These are phyloP conservation scores for Orthonyx spaldingii DNA, from an alignment of 2,113 vertebrate genomes.

Conservation along the genomic window DNA sequence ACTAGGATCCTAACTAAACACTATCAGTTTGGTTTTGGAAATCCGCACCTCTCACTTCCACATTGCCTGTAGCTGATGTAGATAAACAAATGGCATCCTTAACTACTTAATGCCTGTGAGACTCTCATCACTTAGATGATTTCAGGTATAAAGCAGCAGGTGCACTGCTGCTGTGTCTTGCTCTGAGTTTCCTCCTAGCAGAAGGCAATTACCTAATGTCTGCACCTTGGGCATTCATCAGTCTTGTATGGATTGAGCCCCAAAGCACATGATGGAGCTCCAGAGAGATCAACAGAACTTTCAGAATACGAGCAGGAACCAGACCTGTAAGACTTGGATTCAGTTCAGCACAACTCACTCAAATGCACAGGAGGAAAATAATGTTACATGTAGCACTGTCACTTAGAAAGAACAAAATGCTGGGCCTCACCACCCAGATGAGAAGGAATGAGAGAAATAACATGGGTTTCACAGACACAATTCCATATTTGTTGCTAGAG, in stretches of 20 bases:
- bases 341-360: background rate
- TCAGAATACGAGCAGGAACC: background rate
- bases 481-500: background rate
- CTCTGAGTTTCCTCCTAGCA: slow-evolving; percentile 19
- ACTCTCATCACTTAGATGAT: background rate
- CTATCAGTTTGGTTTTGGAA: background rate
- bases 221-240: slow-evolving; percentile 27
- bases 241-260: background rate
- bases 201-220: slow-evolving; percentile 49
- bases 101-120: background rate
- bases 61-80: background rate
- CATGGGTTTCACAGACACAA: background rate
- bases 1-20: background rate
- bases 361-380: background rate
- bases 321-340: background rate
- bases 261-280: background rate
- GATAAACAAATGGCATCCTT: background rate
- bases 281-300: background rate
- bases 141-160: background rate
- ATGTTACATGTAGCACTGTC: background rate
- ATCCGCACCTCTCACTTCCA: background rate
- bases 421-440: background rate
- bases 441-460: background rate
- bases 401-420: background rate
- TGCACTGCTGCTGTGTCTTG: slow-evolving; percentile 31